phyloP scores from a whole-genome alignment of 2,797 vertebrate species.

The Sebastes trivittatus region DNA sequence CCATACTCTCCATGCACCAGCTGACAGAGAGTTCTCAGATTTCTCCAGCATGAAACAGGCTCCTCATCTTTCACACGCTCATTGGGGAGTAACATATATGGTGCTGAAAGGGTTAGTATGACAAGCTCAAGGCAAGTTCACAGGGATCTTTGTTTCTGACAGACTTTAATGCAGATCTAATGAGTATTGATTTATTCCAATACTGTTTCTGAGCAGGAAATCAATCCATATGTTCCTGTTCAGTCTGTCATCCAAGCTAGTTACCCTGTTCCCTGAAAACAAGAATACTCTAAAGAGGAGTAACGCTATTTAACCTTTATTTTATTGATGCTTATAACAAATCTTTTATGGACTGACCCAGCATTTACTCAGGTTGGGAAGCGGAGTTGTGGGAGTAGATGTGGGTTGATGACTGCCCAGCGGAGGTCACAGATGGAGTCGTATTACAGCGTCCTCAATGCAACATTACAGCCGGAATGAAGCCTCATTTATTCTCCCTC shows the following conservation, averaged over 20 bases:
- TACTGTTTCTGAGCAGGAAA: constrained; percentile 21
- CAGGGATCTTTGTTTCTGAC: constrained; percentile 21
- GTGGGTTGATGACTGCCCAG: constrained; percentile 13
- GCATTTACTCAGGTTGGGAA: constrained; percentile 4
- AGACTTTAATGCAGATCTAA: constrained; percentile 43
- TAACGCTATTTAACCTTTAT: neutral
- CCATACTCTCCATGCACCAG: neutral
- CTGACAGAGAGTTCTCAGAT: neutral
- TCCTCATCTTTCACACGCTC: constrained; percentile 7
- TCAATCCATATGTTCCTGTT: constrained; percentile 35
- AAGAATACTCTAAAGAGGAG: neutral
- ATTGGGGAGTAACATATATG: neutral
- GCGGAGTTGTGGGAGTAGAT: neutral
- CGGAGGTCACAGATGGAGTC: constrained; percentile 45
- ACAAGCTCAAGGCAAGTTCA: constrained; percentile 1
- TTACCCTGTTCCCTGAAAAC: constrained; percentile 20
- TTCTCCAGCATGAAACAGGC: neutral
- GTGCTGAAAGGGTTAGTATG: constrained; percentile 12
- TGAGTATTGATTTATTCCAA: constrained; percentile 57
- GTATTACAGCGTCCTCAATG: constrained; percentile 23
- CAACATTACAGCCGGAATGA: constrained; percentile 27
- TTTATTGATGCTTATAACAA: neutral
- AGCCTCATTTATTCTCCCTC: constrained; percentile 14
- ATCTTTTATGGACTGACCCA: constrained; percentile 8
- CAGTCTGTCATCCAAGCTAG: constrained; percentile 16